These are phyloP conservation scores for Aphodius sticticus DNA, from an alignment of 2,888 invertebrate species.

Conservation along the genomic window DNA sequence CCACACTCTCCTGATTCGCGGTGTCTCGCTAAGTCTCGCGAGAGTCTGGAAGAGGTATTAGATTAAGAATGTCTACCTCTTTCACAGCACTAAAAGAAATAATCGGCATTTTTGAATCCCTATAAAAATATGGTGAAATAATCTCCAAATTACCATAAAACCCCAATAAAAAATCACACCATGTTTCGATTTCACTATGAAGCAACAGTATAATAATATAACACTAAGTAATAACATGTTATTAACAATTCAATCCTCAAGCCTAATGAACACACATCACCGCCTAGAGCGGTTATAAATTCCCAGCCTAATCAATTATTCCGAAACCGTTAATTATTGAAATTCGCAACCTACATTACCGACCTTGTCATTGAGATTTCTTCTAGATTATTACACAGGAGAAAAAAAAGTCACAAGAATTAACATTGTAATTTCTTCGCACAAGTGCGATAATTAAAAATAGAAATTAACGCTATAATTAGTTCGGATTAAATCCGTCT, in stretches of 20 bases:
- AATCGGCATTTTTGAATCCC: too few species aligned
- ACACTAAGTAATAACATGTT: neutral
- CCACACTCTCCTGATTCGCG: too few species aligned
- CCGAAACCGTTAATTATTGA: neutral
- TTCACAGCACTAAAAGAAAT: too few species aligned
- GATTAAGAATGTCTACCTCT: too few species aligned
- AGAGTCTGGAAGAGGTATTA: too few species aligned
- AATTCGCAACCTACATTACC: neutral
- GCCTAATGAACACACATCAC: neutral
- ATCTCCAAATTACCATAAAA: too few species aligned
- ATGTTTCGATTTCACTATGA: neutral
- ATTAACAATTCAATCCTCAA: neutral
- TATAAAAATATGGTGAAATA: too few species aligned
- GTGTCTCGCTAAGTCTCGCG: too few species aligned
- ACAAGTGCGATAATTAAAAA: neutral
- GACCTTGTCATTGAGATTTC: neutral
- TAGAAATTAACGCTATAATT: neutral
- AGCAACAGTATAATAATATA: neutral
- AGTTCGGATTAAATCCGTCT: neutral
- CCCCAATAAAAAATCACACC: neutral
- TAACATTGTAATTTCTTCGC: neutral
- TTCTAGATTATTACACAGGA: neutral
- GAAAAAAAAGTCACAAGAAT: neutral
- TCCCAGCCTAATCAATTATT: constrained; percentile 4
- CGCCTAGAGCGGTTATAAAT: neutral